These are phyloP conservation scores for Sarcophaga caerulescens DNA, from an alignment of 2,888 invertebrate genomes.

Conservation along the genomic window DNA sequence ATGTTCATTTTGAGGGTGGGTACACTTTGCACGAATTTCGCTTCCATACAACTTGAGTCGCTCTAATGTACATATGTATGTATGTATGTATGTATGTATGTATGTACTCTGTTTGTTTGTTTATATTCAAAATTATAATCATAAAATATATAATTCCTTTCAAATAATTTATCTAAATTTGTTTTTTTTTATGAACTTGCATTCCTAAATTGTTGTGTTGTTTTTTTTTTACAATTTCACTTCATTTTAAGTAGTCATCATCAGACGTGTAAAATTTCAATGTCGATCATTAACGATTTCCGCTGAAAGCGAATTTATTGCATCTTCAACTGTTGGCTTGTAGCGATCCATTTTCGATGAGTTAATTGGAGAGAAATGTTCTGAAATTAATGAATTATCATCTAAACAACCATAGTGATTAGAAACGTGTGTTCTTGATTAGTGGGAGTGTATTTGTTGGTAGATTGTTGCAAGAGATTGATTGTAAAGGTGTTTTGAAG, in stretches of 20 bases:
- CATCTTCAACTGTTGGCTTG: conserved; percentile 86
- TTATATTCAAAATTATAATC: background rate
- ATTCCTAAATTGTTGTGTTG: conserved; percentile 11
- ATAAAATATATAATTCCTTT: background rate
- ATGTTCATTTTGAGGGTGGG: no score
- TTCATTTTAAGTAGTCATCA: background rate
- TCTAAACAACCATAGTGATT: conserved; percentile 54
- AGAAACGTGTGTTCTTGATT: conserved; percentile 29
- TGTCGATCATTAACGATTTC: conserved; percentile 87
- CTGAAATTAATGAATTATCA: conserved; percentile 70
- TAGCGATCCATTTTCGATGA: conserved; percentile 81
- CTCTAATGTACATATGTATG: no score
- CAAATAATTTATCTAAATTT: conserved; percentile 20
- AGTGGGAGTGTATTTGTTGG: background rate
- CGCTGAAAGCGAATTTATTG: conserved; percentile 90
- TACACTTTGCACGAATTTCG: no score
- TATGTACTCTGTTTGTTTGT: no score
- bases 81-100: background rate
- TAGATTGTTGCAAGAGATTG: background rate
- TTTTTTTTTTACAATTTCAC: conserved; percentile 7
- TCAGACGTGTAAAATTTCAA: conserved; percentile 42
- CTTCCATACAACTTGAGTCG: no score
- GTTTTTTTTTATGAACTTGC: background rate
- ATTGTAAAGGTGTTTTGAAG: background rate
- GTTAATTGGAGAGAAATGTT: conserved; percentile 82